Percentiles rank a stretch among this genome's conserved stretches.
These are phyloP conservation scores for Atherix ibis DNA, from an alignment of 2,888 invertebrate genomes.

Conservation along the genomic window DNA sequence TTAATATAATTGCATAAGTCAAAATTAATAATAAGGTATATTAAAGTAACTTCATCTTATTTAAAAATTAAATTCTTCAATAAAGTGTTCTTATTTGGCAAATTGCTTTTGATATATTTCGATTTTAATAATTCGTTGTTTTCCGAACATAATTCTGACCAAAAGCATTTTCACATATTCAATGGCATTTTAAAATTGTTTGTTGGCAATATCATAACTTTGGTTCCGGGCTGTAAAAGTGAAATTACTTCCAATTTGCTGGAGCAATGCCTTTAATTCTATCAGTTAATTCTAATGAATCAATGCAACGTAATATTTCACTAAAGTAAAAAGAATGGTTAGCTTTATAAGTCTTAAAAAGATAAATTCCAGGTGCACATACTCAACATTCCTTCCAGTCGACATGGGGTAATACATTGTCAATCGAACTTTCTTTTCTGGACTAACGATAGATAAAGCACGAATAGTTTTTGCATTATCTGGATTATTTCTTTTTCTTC, in stretches of 20 bases:
- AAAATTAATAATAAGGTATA: too few relatives aligned
- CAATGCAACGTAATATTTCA: slow-evolving; percentile 69
- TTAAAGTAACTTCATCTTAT: too few relatives aligned
- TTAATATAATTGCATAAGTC: too few relatives aligned
- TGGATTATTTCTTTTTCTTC: too few relatives aligned
- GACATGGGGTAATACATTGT: slow-evolving; percentile 74
- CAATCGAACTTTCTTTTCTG: slow-evolving; percentile 60
- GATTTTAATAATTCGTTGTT: slow-evolving; percentile 51
- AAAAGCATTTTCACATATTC: slow-evolving; percentile 57
- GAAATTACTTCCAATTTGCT: slow-evolving; percentile 50
- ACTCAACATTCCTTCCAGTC: slow-evolving; percentile 75
- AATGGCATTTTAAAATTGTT: slow-evolving; percentile 52
- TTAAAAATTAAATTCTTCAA: too few relatives aligned
- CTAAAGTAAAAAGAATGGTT: slow-evolving; percentile 31
- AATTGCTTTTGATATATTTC: too few relatives aligned
- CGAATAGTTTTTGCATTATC: slow-evolving; percentile 55
- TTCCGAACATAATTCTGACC: slow-evolving; percentile 59
- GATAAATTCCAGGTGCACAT: slow-evolving; percentile 26
- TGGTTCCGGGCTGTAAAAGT: slow-evolving; percentile 42
- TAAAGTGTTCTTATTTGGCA: too few relatives aligned
- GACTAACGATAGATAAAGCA: slow-evolving; percentile 65
- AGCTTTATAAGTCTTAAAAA: background rate
- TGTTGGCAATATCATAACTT: slow-evolving; percentile 66
- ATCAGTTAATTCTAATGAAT: slow-evolving; percentile 65
- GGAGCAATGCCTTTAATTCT: slow-evolving; percentile 58